A percentile compares a stretch with the other conserved stretches of the same genome.
These are phyloP conservation scores for Enoplosus armatus DNA, from an alignment of 2,797 vertebrate genomes.

Conservation along the genomic window DNA sequence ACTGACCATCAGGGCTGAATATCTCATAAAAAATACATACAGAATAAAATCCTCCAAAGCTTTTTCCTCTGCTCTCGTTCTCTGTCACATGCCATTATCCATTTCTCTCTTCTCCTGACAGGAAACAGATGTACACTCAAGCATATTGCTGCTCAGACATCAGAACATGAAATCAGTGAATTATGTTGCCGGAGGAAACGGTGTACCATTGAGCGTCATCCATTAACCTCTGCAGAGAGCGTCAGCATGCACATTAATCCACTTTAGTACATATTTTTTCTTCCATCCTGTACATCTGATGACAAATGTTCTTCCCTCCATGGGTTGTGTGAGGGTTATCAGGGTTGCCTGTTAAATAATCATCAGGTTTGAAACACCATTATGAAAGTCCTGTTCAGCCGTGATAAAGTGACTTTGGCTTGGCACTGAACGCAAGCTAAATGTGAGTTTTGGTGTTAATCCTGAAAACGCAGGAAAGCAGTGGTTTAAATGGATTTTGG, in stretches of 20 bases:
- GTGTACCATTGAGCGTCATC: constrained; percentile 9
- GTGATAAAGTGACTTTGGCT: constrained; percentile 50
- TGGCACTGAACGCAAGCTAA: constrained; percentile 36
- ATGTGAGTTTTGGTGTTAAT: constrained; percentile 48
- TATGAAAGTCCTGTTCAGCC: constrained; percentile 24
- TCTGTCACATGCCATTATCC: neutral
- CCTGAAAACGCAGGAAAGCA: constrained; percentile 35
- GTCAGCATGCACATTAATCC: neutral
- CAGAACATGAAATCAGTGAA: constrained; percentile 37
- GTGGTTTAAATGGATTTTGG: constrained; percentile 64
- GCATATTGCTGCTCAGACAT: constrained; percentile 2
- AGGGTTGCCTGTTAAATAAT: constrained; percentile 44
- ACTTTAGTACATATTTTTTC: neutral
- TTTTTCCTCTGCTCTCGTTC: neutral
- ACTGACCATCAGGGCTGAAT: neutral
- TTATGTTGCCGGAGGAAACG: constrained; percentile 3
- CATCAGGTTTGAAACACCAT: constrained; percentile 42
- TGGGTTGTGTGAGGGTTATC: constrained; percentile 35
- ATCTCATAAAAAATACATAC: neutral
- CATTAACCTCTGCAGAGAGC: constrained; percentile 40
- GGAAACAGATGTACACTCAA: constrained; percentile 6
- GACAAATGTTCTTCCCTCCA: constrained; percentile 10
- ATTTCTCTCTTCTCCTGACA: constrained; percentile 34
- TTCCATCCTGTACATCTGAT: constrained; percentile 7
- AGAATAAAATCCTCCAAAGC: neutral